Evolutionary conservation across 2,797 vertebrate genomes (phyloP), one percentile per base, ranked within the genome.

Genomic region (Manis javanica): DNA sequence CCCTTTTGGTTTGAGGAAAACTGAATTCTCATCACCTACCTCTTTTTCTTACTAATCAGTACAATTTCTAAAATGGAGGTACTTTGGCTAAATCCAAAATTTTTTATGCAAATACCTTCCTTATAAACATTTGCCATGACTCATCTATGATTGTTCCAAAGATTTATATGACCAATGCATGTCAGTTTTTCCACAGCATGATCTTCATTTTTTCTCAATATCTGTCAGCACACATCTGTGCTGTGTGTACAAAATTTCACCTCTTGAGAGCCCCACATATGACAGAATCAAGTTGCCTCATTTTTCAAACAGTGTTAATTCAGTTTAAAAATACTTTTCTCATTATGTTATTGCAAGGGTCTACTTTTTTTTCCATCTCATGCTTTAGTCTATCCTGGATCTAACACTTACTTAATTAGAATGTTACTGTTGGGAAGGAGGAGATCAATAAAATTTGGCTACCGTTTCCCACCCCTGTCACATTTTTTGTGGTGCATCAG

Each of bases 261-360:
- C 81, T 97, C 83, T 69, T 61, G 18, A 96, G 66, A 97, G 81
- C 31, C 42, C 84, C 94, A 96, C 46, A 95, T 95, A 96, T 93
- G 79, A 95, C 83, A 96, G 55, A 94, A 91, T 66, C 39, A 83
- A 96, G 37, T 90, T 91, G 69, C 74, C 37, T 97, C 79, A 97
- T 96, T 93, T 96, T 97, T 83, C 87, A 96, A 96, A 96, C 90
- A 96, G 84, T 93, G 92, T 91, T 97, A 97, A 96, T 94, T 96
- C 13, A 13, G 64, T 88, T 96, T 96, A 87, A 96, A 97, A 96
- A 96, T 96, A 91, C 69, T 84, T 96, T 86, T 85, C 66, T 83
- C 83, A 26, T 95, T 86, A 89, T 87, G 68, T 79, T 96, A 87
- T 92, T 91, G 15, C 71, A 93, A 91, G 57, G 88, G 66, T 87